phyloP scores from a whole-genome alignment of 2,113 vertebrate species.

The Arenaria interpres region DNA sequence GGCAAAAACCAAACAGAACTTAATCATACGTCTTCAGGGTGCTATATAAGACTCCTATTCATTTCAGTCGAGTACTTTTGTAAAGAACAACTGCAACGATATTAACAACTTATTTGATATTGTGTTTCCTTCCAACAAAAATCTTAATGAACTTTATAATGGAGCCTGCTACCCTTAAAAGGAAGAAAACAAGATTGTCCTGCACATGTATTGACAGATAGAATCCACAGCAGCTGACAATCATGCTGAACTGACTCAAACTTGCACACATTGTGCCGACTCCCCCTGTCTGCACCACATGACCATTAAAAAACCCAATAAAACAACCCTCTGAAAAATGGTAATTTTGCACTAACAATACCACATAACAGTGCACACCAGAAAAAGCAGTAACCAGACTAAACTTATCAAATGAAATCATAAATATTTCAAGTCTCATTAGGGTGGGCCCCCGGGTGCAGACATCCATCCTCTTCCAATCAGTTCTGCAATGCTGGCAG shows the following conservation, averaged over 20 bases:
- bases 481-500: not conserved
- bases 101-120: not conserved
- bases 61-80: not conserved
- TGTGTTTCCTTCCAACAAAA: not conserved
- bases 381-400: not conserved
- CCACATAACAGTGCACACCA: accelerated
- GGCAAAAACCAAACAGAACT: not conserved
- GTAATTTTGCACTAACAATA: not conserved
- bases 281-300: not conserved
- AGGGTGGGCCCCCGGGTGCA: not conserved
- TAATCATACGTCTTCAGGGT: not conserved
- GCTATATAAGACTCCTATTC: not conserved
- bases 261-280: not conserved
- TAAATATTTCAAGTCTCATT: accelerated
- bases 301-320: not conserved
- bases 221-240: not conserved
- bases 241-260: not conserved
- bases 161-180: not conserved
- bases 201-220: accelerated
- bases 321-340: not conserved
- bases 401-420: not conserved
- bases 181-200: not conserved
- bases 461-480: not conserved
- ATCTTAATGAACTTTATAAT: not conserved
- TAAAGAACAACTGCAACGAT: not conserved